phyloP scores from a whole-genome alignment of 2,797 vertebrate genomes.

The Erithacus rubecula region DNA sequence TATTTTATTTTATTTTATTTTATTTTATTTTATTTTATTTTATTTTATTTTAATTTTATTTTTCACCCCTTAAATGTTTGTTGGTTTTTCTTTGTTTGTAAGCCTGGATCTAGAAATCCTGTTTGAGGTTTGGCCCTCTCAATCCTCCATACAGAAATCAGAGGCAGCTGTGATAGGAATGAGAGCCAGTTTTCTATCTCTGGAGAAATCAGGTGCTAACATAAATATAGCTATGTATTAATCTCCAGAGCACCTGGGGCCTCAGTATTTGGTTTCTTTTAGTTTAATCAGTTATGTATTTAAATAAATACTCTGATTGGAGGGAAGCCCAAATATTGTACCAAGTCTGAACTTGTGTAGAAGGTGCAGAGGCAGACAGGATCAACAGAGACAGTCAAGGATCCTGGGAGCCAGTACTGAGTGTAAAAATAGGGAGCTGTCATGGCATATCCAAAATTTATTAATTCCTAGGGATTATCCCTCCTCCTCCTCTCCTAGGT shows the following conservation, averaged over 20 bases:
- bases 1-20: no score
- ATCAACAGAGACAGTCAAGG: not conserved
- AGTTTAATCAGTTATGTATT: not conserved
- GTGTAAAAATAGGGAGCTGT: not conserved
- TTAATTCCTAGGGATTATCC: not conserved
- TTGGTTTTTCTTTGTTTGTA: not conserved
- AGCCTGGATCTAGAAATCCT: not conserved
- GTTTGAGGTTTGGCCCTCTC: not conserved
- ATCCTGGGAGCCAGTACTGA: fast-evolving
- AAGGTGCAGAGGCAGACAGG: not conserved
- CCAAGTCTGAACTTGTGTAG: not conserved
- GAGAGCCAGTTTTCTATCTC: not conserved
- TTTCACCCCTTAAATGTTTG: not conserved
- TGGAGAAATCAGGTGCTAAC: not conserved
- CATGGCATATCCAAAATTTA: not conserved
- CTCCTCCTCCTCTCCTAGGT: not conserved
- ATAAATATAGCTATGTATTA: not conserved
- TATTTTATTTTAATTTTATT: not conserved
- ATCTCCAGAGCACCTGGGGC: not conserved
- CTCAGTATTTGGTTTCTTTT: not conserved
- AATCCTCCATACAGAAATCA: not conserved
- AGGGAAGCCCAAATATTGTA: not conserved
- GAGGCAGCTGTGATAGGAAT: not conserved
- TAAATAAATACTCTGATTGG: not conserved
- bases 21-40: not conserved